Base-by-base conservation (phyloP, 2,113 vertebrate species). In the Corydoras maculifer region DNA sequence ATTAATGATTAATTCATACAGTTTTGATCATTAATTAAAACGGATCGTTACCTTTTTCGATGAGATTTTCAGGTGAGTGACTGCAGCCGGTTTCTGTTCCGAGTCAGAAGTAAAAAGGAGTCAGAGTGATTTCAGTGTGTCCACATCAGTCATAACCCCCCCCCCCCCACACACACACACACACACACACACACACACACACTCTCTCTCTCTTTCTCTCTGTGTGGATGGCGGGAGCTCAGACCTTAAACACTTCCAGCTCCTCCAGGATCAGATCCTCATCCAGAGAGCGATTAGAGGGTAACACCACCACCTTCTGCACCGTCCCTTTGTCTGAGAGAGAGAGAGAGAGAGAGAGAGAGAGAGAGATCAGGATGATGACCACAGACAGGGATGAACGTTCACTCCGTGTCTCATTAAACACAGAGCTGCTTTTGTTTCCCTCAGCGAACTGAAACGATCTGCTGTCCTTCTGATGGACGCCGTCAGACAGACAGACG, bases 241-340 rank as follows among this genome's bases (percentile, higher is more conserved):
- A 81, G 85, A 99, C 97, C 97, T 98, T 91, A 87, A 99, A 99
- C 75, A 98, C 94, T 82, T 98, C 91, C 88, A 99, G 65, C 83
- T 99, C 97, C 86, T 99, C 97, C 83, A 99, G 91, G 79, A 99
- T 95, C 75, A 99, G 91, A 75, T 99, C 95, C 57, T 93, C 88
- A 7, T 91, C 92, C 81, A 89, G 80, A 59, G 94, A 94, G 59
- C 86, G 88, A 70, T 99, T 98, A 30, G 84, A 87, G 0, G 97
- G 94, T 63, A 99, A 87, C 4, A 95, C 93, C 0, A 98, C 94
- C 69, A 99, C 92, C 86, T 98, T 99, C 83, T 99, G 97, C 43
- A 99, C 84, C 0, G 93, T 96, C 32, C 96, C 97, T 82, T 91
- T 95, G 82, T 99, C 96, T 98, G 83, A 32, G 84, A 9, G 9